Evolutionary conservation across 2,888 invertebrate species (phyloP).

Genomic region (Augiades crinisus): DNA sequence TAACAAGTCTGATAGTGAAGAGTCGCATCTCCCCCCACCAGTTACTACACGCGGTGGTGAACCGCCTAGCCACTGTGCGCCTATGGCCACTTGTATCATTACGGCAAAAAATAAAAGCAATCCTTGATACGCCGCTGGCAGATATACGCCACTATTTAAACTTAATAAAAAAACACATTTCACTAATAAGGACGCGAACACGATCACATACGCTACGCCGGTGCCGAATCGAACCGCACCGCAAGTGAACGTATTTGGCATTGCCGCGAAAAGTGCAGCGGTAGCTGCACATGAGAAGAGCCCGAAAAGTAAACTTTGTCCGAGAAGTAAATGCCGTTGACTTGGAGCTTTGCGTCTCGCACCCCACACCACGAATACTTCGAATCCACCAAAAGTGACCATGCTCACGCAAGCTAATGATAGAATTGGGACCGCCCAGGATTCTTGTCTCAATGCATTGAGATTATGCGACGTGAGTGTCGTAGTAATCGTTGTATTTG

Average conservation of each 20-base stretch:
- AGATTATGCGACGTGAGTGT: constrained; percentile 44
- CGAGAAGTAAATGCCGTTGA: constrained; percentile 92
- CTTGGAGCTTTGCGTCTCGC: constrained; percentile 91
- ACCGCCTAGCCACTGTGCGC: constrained; percentile 91
- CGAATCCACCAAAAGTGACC: constrained; percentile 92
- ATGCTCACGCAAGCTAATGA: constrained; percentile 92
- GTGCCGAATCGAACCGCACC: constrained; percentile 91
- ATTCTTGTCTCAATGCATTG: constrained; percentile 84
- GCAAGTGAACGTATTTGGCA: constrained; percentile 90
- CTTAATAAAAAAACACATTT: constrained; percentile 97
- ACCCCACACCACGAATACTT: constrained; percentile 92
- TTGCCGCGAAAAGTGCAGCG: constrained; percentile 88
- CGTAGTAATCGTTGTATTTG: constrained; percentile 47
- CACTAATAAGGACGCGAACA: constrained; percentile 94
- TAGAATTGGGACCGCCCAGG: constrained; percentile 95
- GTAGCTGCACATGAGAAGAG: constrained; percentile 91
- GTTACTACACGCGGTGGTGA: constrained; percentile 83
- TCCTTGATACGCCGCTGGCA: constrained; percentile 95
- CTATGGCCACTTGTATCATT: constrained; percentile 93
- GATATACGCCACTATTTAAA: constrained; percentile 93
- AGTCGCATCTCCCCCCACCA: constrained; percentile 80
- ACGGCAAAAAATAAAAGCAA: constrained; percentile 94
- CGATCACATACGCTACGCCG: constrained; percentile 91
- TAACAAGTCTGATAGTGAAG: constrained; percentile 86
- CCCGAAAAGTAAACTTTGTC: constrained; percentile 92